These are phyloP conservation scores for Sphyrna mokarran DNA, from an alignment of 2,113 vertebrate genomes.

Conservation along the genomic window DNA sequence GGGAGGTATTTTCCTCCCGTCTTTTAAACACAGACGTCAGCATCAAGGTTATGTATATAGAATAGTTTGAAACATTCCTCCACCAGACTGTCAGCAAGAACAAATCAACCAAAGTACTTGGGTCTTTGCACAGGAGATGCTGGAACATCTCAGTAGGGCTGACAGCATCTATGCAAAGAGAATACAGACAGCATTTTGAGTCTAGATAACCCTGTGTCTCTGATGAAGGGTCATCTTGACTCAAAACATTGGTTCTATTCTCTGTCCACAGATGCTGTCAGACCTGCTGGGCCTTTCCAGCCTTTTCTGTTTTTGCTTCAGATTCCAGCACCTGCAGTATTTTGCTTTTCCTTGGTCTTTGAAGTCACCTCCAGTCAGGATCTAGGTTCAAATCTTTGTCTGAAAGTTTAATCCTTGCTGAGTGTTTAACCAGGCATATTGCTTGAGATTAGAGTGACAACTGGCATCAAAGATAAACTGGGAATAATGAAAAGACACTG, in stretches of 20 bases:
- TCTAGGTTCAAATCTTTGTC: background rate
- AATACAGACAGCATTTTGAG: no score
- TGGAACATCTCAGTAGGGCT: no score
- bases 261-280: no score
- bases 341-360: background rate
- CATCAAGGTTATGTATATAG: background rate
- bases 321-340: no score
- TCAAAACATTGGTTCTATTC: no score
- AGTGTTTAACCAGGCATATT: background rate
- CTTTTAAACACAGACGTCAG: background rate
- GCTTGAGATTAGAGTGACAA: background rate
- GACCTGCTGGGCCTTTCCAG: no score
- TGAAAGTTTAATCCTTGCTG: background rate
- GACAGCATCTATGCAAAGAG: no score
- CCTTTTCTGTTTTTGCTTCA: no score
- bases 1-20: background rate
- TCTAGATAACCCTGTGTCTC: no score
- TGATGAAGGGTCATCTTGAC: no score
- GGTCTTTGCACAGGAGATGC: no score
- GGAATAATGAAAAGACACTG: background rate
- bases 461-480: background rate
- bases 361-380: background rate
- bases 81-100: background rate
- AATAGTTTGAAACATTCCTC: background rate
- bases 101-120: background rate